Base-by-base conservation (phyloP, 1,140 invertebrate species). In the Habropoda laboriosa region DNA sequence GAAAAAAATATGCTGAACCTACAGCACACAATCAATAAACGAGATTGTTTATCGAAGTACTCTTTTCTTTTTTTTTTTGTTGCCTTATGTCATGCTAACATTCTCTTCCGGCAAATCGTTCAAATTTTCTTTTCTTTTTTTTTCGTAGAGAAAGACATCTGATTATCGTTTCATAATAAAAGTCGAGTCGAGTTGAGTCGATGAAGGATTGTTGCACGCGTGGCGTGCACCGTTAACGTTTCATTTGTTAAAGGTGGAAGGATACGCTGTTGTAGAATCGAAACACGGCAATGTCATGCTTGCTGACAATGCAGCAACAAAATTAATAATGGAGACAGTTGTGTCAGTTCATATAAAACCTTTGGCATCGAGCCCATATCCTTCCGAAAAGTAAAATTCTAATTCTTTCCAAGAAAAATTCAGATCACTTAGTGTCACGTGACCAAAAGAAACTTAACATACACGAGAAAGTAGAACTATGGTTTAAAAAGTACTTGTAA, bases 11-110 rank as follows among this genome's bases (percentile, higher is more conserved):
- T 74, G 57, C 24, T 80, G 55, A 82, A 79, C 32, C 63, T 32
- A 32, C 57, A 68, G n/a, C 4, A 78, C 4, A 78, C 67, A 73
- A 27, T 83, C 67, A 80, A 83, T 83, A 85, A 85, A 85, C 35
- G 2, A 74, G 30, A 58, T 75, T 80, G 38, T 83, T 83, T 66
- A 79, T 64, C 27, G 24, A 32, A 49, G 2, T 53, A 57, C n/a
- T n/a, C n/a, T n/a, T n/a, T n/a, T 2, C 35, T 24, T 45, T 57
- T n/a, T 49, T 58, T 63, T 53, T 1, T 30, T 55, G 13, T 8
- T 32, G 35, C 16, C 21, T n/a, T n/a, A n/a, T n/a, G n/a, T n/a
- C n/a, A n/a, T n/a, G n/a, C 24, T 30, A 55, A 13, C 45, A 57
- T 38, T 16, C 24, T 24, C 7, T 24, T 38, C 6, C 6, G n/a